A percentile compares a stretch with the other conserved stretches of the same genome.
Evolutionary conservation across 2,113 vertebrate species (phyloP).

Genomic region (Perca flavescens): DNA sequence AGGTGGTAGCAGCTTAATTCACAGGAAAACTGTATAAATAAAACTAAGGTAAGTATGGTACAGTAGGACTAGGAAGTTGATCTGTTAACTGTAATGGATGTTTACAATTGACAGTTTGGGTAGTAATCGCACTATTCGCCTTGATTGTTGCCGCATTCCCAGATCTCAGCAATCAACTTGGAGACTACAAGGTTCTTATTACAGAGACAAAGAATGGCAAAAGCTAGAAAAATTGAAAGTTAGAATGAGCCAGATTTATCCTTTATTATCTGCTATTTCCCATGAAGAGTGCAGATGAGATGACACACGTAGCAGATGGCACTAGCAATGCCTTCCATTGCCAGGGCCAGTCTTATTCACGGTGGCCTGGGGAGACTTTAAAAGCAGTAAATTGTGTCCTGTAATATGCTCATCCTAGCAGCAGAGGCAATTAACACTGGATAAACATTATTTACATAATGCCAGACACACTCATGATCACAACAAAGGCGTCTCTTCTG

Average conservation of each 20-base stretch:
- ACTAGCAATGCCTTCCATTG: neutral
- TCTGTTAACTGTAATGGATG: too few species aligned
- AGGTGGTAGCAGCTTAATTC: neutral
- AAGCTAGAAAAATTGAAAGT: neutral
- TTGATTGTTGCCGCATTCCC: neutral
- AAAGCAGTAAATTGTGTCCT: constrained; percentile 55
- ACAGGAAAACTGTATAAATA: neutral
- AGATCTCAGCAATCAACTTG: neutral
- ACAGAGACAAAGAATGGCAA: neutral
- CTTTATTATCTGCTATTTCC: neutral
- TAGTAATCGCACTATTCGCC: neutral
- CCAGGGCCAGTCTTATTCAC: constrained; percentile 28
- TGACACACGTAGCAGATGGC: constrained; percentile 49
- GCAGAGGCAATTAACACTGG: constrained; percentile 78
- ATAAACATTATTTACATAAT: constrained; percentile 82
- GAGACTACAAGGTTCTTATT: neutral
- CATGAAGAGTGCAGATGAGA: constrained; percentile 8
- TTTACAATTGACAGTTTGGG: neutral
- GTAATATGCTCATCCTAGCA: constrained; percentile 67
- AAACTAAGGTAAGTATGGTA: too few species aligned
- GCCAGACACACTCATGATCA: constrained; percentile 60
- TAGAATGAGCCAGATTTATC: constrained; percentile 17
- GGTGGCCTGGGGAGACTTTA: constrained; percentile 44
- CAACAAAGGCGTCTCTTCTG: constrained; percentile 68
- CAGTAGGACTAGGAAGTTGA: too few species aligned